Evolutionary conservation across 2,888 invertebrate species (phyloP).

Genomic region (Lasioglossum morio): DNA sequence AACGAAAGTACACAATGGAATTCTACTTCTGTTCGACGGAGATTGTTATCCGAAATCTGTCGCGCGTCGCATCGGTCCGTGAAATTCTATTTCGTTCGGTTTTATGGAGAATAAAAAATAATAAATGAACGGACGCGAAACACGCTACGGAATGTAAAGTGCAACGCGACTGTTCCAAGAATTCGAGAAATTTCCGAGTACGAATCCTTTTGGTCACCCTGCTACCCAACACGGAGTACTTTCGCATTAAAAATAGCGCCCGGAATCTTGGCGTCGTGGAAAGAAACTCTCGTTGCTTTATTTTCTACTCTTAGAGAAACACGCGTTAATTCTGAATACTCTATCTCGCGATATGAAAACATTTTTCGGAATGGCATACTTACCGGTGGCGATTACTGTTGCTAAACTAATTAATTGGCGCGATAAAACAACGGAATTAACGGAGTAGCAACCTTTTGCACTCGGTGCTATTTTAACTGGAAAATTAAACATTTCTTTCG

Average conservation of each 20-base stretch:
- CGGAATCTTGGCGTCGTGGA: constrained; percentile 59
- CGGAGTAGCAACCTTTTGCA: no score
- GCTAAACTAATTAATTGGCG: neutral
- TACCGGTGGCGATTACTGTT: neutral
- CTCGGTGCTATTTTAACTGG: no score
- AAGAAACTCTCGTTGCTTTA: constrained; percentile 24
- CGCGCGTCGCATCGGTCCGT: neutral
- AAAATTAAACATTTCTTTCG: no score
- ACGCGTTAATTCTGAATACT: neutral
- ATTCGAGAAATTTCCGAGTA: constrained; percentile 42
- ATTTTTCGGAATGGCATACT: neutral
- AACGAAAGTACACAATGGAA: neutral
- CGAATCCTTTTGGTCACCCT: constrained; percentile 26
- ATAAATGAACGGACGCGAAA: neutral
- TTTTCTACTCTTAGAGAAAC: constrained; percentile 27
- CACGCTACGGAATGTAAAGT: neutral
- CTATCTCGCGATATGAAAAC: neutral
- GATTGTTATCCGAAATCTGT: neutral
- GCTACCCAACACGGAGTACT: constrained; percentile 26
- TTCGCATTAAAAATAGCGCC: constrained; percentile 48
- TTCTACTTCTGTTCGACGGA: neutral
- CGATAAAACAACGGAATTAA: neutral
- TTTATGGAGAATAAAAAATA: neutral
- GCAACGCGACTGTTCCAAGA: constrained; percentile 14
- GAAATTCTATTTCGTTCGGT: neutral